Percentiles rank a stretch among this genome's conserved stretches.
Conservation (phyloP, 2,113 vertebrate genomes). For the Callipepla squamata region DNA sequence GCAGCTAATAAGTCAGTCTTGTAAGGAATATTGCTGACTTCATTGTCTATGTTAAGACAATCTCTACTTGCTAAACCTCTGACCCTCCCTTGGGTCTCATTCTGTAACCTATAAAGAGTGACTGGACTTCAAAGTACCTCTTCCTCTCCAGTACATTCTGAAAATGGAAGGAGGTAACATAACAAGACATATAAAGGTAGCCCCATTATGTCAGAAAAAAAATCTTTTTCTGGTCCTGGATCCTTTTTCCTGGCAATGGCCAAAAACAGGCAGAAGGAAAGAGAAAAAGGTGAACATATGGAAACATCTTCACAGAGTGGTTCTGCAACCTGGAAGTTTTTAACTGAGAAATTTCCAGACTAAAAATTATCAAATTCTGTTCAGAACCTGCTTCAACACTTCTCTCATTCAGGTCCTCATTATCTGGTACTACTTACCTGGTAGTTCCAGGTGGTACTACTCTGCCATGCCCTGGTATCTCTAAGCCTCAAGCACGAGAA, state of each 20-base stretch:
- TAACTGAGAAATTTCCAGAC: background rate
- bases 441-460: background rate
- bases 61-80: conserved; percentile 43
- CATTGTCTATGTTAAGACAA: conserved; percentile 51
- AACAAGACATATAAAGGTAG: background rate
- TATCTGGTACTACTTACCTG: background rate
- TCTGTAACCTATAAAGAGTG: conserved; percentile 2
- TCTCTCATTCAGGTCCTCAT: background rate
- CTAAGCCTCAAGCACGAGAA: too few relatives aligned
- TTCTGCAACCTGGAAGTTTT: background rate
- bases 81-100: conserved; percentile 2
- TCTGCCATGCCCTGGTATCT: background rate
- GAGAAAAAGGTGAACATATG: background rate
- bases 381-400: background rate
- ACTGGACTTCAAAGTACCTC: conserved; percentile 1
- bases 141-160: background rate
- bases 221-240: background rate
- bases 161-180: background rate
- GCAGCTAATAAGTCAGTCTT: conserved; percentile 63
- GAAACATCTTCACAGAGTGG: background rate
- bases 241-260: background rate
- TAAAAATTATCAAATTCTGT: background rate
- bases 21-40: conserved; percentile 70
- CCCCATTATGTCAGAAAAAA: background rate
- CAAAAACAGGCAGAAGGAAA: background rate